These are phyloP conservation scores for Spodoptera picta DNA, from an alignment of 2,888 invertebrate genomes.

Conservation along the genomic window DNA sequence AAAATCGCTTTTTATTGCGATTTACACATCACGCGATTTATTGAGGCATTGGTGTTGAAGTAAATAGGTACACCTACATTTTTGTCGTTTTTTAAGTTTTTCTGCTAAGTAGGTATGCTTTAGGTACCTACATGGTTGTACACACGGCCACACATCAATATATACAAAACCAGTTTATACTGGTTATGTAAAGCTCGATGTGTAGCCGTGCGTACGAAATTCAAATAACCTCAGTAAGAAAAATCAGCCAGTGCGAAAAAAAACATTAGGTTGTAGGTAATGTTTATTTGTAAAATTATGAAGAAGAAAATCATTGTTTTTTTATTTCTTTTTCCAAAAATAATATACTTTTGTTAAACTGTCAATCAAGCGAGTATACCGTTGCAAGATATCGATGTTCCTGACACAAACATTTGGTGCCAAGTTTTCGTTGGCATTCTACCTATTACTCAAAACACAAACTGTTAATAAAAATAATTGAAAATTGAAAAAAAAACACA, in stretches of 20 bases:
- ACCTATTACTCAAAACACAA: constrained; percentile 15
- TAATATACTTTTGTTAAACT: constrained; percentile 21
- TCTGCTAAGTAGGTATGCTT: too few species aligned
- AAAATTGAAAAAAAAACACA: constrained; percentile 1
- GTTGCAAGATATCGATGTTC: constrained; percentile 33
- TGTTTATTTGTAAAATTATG: too few species aligned
- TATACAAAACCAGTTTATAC: too few species aligned
- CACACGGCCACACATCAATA: too few species aligned
- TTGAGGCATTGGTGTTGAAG: constrained; percentile 1
- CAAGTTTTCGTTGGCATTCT: constrained; percentile 31
- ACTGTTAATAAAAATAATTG: constrained; percentile 4
- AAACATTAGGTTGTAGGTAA: too few species aligned
- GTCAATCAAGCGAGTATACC: constrained; percentile 22
- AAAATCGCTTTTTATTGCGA: constrained; percentile 6
- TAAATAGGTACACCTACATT: too few species aligned
- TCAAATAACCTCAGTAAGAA: background rate
- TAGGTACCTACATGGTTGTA: too few species aligned
- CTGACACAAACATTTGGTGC: constrained; percentile 14
- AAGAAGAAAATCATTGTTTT: background rate
- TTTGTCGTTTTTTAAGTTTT: background rate
- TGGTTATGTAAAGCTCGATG: too few species aligned
- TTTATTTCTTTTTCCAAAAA: constrained; percentile 1
- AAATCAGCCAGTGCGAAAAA: too few species aligned
- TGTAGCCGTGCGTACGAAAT: too few species aligned
- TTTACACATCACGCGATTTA: constrained; percentile 1